Conservation (phyloP, 2,113 vertebrate species). For the Empidonax traillii region DNA sequence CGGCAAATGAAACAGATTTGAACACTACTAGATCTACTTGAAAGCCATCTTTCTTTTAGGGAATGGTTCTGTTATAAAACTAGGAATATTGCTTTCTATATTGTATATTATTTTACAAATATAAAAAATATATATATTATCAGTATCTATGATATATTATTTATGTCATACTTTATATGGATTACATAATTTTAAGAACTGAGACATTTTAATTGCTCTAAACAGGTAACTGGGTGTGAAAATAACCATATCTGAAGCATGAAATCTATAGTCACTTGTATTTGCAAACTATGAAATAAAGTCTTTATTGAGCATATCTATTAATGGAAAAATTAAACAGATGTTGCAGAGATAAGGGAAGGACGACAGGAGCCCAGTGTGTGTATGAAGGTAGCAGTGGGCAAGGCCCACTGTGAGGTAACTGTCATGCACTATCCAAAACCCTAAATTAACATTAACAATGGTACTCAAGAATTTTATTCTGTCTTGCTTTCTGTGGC, state of each 20-base stretch:
- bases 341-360: neutral
- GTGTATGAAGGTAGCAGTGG: neutral
- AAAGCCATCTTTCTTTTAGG: neutral
- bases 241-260: neutral
- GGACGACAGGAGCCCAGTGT: neutral
- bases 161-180: neutral
- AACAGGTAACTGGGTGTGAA: neutral
- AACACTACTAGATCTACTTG: neutral
- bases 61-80: neutral
- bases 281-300: neutral
- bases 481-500: neutral
- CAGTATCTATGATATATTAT: neutral
- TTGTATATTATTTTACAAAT: neutral
- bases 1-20: slow-evolving; percentile 1
- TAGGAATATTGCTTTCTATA: neutral
- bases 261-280: neutral
- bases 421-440: neutral
- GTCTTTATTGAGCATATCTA: neutral
- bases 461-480: neutral
- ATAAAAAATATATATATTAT: neutral
- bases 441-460: neutral
- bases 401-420: neutral
- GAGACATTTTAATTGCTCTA: neutral
- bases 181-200: neutral
- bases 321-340: neutral